Conservation (phyloP, 2,113 vertebrate genomes). For the Scalopus aquaticus region DNA sequence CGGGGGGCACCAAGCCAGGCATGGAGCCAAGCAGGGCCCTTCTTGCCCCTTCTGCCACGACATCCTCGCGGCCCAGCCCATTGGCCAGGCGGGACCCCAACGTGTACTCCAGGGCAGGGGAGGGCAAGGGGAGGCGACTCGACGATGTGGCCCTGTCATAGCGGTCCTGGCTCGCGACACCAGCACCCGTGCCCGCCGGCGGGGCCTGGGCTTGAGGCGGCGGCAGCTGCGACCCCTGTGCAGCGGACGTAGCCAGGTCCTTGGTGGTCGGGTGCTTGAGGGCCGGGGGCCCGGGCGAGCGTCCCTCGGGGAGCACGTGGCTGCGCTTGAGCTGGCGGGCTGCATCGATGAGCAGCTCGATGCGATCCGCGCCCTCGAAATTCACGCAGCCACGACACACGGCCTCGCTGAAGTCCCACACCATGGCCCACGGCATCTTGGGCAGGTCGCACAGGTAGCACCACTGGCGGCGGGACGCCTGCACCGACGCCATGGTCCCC, state of each 20-base stretch:
- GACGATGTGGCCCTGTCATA: constrained; percentile 76
- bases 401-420: constrained; percentile 95
- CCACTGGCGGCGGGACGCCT: constrained; percentile 93
- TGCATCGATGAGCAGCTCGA: constrained; percentile 92
- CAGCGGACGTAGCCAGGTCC: constrained; percentile 61
- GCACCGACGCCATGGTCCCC: constrained; percentile 86
- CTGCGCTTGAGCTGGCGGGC: constrained; percentile 91
- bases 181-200: constrained; percentile 45
- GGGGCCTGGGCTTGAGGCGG: constrained; percentile 70
- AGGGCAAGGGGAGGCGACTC: constrained; percentile 68
- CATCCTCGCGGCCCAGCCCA: constrained; percentile 87
- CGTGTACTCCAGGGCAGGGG: constrained; percentile 83
- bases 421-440: constrained; percentile 95
- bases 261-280: constrained; percentile 83
- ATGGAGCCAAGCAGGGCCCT: constrained; percentile 89
- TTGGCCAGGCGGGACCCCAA: constrained; percentile 86
- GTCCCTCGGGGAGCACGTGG: constrained; percentile 91
- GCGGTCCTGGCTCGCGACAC: constrained; percentile 65
- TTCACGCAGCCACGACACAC: constrained; percentile 95
- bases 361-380: constrained; percentile 93
- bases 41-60: constrained; percentile 87
- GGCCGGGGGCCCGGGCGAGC: constrained; percentile 91
- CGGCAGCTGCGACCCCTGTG: constrained; percentile 63
- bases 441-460: constrained; percentile 95
- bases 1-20: constrained; percentile 87